Evolutionary conservation across 2,113 vertebrate genomes (phyloP).

Genomic region (Sylvia atricapilla): DNA sequence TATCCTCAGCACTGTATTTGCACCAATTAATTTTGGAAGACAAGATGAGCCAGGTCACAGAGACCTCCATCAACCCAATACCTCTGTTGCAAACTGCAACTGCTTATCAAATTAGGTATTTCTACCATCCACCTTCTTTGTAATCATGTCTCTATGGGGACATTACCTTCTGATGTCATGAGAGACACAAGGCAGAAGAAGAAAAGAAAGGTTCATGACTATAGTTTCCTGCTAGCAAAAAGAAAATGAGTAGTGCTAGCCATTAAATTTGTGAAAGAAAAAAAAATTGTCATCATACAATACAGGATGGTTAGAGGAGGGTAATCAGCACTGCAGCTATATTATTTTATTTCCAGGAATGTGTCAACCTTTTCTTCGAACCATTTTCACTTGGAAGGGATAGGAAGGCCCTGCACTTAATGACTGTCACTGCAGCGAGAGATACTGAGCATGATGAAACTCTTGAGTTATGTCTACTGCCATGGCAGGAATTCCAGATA

Average conservation of each 20-base stretch:
- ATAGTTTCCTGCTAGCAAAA: not conserved
- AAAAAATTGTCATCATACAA: not conserved
- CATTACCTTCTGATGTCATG: not conserved
- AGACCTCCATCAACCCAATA: not conserved
- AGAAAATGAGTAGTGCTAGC: not conserved
- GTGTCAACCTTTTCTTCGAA: not conserved
- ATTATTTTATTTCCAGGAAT: not conserved
- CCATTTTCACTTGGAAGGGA: not conserved
- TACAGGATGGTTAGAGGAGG: not conserved
- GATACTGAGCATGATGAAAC: not conserved
- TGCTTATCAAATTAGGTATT: not conserved
- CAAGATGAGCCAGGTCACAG: not conserved
- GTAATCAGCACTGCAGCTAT: not conserved
- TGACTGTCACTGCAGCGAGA: not conserved
- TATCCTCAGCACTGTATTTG: not conserved
- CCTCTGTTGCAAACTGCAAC: not conserved
- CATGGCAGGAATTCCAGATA: not conserved
- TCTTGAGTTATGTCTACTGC: not conserved
- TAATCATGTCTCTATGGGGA: accelerated
- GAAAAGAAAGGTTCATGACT: not conserved
- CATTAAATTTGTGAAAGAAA: not conserved
- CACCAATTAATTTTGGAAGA: not conserved
- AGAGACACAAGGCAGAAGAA: not conserved
- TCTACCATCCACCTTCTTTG: not conserved
- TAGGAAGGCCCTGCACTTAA: not conserved